These are phyloP conservation scores for Rousettus leschenaultii DNA, from an alignment of 2,113 vertebrate genomes.

Conservation along the genomic window DNA sequence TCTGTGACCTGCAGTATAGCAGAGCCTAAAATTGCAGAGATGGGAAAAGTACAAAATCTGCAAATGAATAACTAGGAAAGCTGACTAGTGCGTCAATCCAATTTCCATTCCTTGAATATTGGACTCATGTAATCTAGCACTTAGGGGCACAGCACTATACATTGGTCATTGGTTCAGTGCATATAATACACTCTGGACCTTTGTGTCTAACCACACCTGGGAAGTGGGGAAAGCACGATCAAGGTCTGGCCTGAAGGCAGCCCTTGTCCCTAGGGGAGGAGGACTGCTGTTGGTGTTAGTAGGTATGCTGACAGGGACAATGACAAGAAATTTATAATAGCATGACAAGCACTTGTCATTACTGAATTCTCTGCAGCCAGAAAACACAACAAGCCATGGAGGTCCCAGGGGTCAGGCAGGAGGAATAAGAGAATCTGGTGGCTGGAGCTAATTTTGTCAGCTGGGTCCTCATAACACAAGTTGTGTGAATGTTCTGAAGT, in stretches of 20 bases:
- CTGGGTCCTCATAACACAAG: rapidly evolving
- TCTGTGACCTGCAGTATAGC: background rate
- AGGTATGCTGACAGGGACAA: background rate
- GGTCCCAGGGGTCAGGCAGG: background rate
- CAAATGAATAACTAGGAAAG: background rate
- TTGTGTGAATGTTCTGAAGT: background rate
- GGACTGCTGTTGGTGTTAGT: background rate
- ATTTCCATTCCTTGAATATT: background rate
- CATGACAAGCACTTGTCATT: background rate
- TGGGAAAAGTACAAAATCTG: background rate
- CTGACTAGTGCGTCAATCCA: background rate
- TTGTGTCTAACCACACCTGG: background rate
- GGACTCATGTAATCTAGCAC: background rate
- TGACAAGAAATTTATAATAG: background rate
- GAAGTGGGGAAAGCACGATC: background rate
- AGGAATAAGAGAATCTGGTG: background rate
- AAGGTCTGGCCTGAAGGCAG: background rate
- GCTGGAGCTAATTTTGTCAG: background rate
- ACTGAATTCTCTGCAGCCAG: background rate
- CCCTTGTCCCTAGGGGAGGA: background rate
- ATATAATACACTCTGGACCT: too few relatives aligned
- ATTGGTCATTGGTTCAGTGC: background rate
- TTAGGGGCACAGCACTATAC: background rate
- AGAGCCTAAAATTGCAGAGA: background rate
- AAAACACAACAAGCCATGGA: background rate